These are phyloP conservation scores for Sanderia malayensis DNA, from an alignment of 30 jellyfish, hydroid and myxozoan species.

Conservation along the genomic window DNA sequence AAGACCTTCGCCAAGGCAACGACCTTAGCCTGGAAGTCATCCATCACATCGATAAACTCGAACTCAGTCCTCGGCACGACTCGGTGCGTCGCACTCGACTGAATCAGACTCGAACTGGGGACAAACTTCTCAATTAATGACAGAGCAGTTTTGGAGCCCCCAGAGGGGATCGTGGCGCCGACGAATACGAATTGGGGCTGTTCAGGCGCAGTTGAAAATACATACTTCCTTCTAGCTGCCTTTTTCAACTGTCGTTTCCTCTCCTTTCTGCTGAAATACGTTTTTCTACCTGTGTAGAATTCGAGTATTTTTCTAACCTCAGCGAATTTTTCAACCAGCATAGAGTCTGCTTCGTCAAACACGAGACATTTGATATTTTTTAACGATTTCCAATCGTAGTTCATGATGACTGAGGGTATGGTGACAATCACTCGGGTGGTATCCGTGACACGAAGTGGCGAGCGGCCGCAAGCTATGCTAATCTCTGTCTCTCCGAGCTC, in stretches of 20 bases:
- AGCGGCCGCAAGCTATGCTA: constrained; percentile 40
- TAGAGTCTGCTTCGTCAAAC: constrained; percentile 85
- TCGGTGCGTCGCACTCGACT: constrained; percentile 55
- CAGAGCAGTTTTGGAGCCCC: constrained; percentile 60
- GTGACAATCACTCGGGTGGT: constrained; percentile 50
- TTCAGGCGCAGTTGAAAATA: constrained; percentile 2
- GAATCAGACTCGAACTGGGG: constrained; percentile 55
- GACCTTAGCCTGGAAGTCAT: constrained; percentile 28
- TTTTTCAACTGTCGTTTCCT: constrained; percentile 21
- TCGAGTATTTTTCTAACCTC: constrained; percentile 46
- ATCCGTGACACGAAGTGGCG: constrained; percentile 41
- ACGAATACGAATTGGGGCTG: constrained; percentile 75
- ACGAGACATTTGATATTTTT: constrained; percentile 58
- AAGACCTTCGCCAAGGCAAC: constrained; percentile 26
- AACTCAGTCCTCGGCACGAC: constrained; percentile 26
- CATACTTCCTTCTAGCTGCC: constrained; percentile 15
- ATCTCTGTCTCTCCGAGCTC: constrained; percentile 29
- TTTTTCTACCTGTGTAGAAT: constrained; percentile 39
- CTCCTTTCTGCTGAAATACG: constrained; percentile 44
- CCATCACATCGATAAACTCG: constrained; percentile 42
- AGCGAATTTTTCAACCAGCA: constrained; percentile 32
- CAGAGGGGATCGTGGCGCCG: constrained; percentile 91
- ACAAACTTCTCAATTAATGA: constrained; percentile 52
- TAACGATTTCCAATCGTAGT: constrained; percentile 54
- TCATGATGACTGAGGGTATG: constrained; percentile 51